These are phyloP conservation scores for Tricholaema leucomelas DNA, from an alignment of 2,113 vertebrate species.

Conservation along the genomic window DNA sequence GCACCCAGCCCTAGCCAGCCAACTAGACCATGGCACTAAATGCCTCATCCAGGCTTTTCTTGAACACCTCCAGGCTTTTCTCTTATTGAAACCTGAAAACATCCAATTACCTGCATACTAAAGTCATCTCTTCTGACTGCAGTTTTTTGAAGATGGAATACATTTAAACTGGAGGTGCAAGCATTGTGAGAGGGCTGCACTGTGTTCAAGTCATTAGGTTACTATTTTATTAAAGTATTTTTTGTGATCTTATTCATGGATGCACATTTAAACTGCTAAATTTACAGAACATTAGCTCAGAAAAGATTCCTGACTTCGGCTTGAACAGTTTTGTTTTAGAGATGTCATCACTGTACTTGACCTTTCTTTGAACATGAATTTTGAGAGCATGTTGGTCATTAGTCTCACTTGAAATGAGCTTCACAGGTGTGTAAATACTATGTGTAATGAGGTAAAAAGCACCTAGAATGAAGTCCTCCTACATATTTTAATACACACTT, in stretches of 20 bases:
- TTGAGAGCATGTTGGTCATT: not conserved
- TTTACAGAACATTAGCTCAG: not conserved
- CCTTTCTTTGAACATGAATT: conserved; percentile 13
- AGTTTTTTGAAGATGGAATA: not conserved
- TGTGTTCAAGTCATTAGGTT: not conserved
- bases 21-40: no score
- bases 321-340: not conserved
- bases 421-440: not conserved
- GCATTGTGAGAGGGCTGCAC: not conserved
- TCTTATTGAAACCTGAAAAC: not conserved
- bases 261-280: not conserved
- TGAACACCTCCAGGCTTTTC: no score
- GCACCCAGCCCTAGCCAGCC: no score
- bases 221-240: not conserved
- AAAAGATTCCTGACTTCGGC: not conserved
- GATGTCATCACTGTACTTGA: not conserved
- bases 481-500: not conserved
- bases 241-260: not conserved
- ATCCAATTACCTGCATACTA: not conserved
- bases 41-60: no score
- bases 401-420: not conserved
- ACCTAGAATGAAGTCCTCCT: not conserved
- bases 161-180: not conserved
- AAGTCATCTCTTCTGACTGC: not conserved
- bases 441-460: not conserved